Percentiles rank a stretch among this genome's conserved stretches.
Evolutionary conservation across 2,797 vertebrate genomes (phyloP).

Genomic region (Cynodonichthys magdalenae): DNA sequence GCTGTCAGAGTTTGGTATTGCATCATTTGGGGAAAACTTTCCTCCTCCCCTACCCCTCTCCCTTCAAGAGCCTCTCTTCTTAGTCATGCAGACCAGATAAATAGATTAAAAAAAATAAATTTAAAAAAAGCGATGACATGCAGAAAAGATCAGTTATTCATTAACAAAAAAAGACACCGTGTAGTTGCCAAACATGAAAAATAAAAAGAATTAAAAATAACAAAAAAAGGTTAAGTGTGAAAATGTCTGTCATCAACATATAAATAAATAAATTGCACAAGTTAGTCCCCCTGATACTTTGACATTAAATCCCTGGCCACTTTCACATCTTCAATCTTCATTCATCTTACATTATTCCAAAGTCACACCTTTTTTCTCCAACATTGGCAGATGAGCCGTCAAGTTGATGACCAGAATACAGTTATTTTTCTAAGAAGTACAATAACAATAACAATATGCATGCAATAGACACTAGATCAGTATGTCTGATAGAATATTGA

Average conservation of each 20-base stretch:
- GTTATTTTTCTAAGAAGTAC: too few relatives aligned
- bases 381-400: too few relatives aligned
- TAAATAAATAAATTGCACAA: not conserved
- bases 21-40: constrained; percentile 44
- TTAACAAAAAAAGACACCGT: not conserved
- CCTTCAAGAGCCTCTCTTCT: constrained; percentile 27
- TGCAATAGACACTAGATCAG: too few relatives aligned
- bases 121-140: not conserved
- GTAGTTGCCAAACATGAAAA: not conserved
- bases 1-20: constrained; percentile 59
- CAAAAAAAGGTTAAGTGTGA: not conserved
- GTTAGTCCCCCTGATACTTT: too few relatives aligned
- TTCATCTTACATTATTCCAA: too few relatives aligned
- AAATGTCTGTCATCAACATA: not conserved
- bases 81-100: constrained; percentile 37
- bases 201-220: not conserved
- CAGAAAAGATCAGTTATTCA: not conserved
- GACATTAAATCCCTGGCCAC: not conserved
- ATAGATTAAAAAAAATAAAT: constrained; percentile 20
- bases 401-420: too few relatives aligned
- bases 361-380: too few relatives aligned
- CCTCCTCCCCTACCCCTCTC: constrained; percentile 1
- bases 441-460: too few relatives aligned
- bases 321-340: not conserved
- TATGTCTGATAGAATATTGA: too few relatives aligned